A percentile compares a stretch with the other conserved stretches of the same genome.
These are phyloP conservation scores for Nycteola revayana DNA, from an alignment of 2,888 invertebrate species.

Conservation along the genomic window DNA sequence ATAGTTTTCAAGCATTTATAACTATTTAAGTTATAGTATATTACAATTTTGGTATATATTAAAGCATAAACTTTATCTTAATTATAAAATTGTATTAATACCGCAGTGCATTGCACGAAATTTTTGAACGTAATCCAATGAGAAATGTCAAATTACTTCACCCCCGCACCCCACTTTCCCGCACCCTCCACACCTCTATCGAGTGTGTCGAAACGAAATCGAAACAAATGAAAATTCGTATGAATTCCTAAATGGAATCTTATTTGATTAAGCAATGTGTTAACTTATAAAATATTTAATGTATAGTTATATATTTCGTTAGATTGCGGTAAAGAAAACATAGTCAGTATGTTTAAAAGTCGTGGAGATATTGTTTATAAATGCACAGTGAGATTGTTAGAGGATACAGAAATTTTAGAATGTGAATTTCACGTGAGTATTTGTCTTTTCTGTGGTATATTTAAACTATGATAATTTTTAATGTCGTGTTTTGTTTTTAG, in stretches of 20 bases:
- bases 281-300: conserved; percentile 34
- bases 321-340: conserved; percentile 16
- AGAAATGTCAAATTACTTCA: conserved; percentile 31
- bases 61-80: too few relatives aligned
- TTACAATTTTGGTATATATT: too few relatives aligned
- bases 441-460: neutral
- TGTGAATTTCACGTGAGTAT: conserved; percentile 91
- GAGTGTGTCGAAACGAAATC: conserved; percentile 35
- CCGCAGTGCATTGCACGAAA: too few relatives aligned
- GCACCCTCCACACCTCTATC: conserved; percentile 26
- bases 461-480: neutral
- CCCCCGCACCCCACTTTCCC: conserved; percentile 32
- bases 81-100: too few relatives aligned
- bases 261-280: conserved; percentile 25
- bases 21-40: too few relatives aligned
- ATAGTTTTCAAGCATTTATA: too few relatives aligned
- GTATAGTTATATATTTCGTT: conserved; percentile 19
- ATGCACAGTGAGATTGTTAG: conserved; percentile 93
- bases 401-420: conserved; percentile 95
- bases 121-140: conserved; percentile 8
- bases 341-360: conserved; percentile 81
- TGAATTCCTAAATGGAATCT: conserved; percentile 31
- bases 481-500: conserved; percentile 74
- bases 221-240: conserved; percentile 46
- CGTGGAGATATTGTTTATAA: conserved; percentile 92